phyloP scores from a whole-genome alignment of 1,140 invertebrate species.

The Octopus sinensis region DNA sequence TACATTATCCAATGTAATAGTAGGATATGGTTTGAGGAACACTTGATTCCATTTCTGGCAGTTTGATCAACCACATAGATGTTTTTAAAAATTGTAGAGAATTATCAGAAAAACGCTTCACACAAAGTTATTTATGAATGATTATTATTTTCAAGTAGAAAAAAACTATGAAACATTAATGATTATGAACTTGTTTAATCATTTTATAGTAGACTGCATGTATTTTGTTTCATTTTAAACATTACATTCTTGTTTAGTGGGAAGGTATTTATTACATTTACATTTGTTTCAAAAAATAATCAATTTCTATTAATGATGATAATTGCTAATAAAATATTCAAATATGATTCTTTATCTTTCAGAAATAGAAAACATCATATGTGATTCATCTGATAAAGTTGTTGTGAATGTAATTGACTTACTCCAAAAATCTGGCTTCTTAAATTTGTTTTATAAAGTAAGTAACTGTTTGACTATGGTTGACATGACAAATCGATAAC shows the following conservation, averaged over 20 bases:
- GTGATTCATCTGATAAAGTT: neutral
- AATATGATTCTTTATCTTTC: neutral
- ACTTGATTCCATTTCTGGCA: too few relatives aligned
- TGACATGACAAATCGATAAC: neutral
- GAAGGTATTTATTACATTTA: neutral
- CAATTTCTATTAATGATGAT: neutral
- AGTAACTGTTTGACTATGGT: neutral
- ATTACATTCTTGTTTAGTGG: neutral
- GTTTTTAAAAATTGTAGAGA: too few relatives aligned
- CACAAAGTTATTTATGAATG: too few relatives aligned
- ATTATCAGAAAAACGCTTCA: too few relatives aligned
- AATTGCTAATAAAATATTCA: too few relatives aligned
- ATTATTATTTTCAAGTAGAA: too few relatives aligned
- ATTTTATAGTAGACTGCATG: neutral
- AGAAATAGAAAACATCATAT: neutral
- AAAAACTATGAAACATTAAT: neutral
- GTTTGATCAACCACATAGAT: too few relatives aligned
- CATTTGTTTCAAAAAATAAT: neutral
- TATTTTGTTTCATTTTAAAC: neutral
- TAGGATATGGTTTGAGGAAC: too few relatives aligned
- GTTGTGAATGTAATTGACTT: neutral
- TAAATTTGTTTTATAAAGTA: neutral
- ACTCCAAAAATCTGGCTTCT: neutral
- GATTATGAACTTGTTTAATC: neutral
- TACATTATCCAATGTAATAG: too few relatives aligned